phyloP scores from a whole-genome alignment of 1,140 invertebrate species.

The Pseudoatta argentina region DNA sequence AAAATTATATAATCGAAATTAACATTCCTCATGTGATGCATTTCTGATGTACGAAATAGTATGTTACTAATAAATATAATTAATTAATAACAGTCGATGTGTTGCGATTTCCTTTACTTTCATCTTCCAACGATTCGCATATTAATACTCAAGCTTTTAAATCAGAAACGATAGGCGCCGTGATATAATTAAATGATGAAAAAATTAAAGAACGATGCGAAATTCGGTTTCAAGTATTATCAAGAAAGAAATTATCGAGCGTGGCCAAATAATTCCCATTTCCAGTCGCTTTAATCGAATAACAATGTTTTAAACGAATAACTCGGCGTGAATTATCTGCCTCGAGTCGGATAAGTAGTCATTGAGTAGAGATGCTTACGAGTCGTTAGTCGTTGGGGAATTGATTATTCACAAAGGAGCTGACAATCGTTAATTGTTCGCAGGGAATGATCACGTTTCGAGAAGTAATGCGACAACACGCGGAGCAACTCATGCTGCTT shows the following conservation, averaged over 20 bases:
- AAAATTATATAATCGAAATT: constrained; percentile 6
- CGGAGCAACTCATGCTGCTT: not conserved
- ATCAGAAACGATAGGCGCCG: not conserved
- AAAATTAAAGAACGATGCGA: not conserved
- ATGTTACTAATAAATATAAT: constrained; percentile 3
- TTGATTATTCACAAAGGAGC: constrained; percentile 9
- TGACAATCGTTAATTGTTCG: constrained; percentile 26
- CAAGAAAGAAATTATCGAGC: not conserved
- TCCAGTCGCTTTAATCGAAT: not conserved
- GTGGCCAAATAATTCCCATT: not conserved
- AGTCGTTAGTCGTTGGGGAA: not conserved
- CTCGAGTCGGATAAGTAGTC: constrained; percentile 2
- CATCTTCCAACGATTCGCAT: not conserved
- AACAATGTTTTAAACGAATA: not conserved
- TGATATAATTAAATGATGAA: not conserved
- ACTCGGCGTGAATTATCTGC: constrained; percentile 5
- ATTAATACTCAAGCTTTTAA: not conserved
- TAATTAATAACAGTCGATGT: not conserved
- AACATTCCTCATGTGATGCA: not conserved
- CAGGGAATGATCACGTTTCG: constrained; percentile 12
- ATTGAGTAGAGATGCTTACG: not conserved
- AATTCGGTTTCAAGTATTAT: not conserved
- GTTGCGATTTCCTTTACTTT: not conserved
- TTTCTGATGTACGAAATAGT: not conserved
- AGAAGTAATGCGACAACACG: constrained; percentile 22